phyloP scores from a whole-genome alignment of 2,888 invertebrate species.

The Torymus aiolomorphi region DNA sequence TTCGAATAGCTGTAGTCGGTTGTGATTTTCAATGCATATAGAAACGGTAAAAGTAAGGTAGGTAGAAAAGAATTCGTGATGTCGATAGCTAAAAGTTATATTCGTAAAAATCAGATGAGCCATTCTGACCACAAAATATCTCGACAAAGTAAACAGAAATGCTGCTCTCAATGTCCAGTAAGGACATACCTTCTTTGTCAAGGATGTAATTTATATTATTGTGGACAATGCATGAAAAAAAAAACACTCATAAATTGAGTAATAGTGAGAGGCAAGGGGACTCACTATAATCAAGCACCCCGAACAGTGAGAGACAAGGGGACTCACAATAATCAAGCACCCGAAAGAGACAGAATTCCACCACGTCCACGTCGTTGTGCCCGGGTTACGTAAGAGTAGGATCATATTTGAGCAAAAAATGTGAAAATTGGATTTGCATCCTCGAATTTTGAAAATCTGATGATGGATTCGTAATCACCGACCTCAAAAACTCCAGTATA shows the following conservation, averaged over 20 bases:
- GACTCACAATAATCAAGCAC: no score
- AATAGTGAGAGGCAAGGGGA: neutral
- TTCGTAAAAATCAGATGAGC: slow-evolving; percentile 21
- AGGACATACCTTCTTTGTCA: slow-evolving; percentile 24
- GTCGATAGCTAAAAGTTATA: slow-evolving; percentile 50
- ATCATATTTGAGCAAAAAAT: no score
- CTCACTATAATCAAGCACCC: no score
- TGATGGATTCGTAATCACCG: no score
- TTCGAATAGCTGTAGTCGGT: neutral
- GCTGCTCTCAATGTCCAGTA: slow-evolving; percentile 43
- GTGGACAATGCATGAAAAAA: neutral
- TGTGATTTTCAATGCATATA: neutral
- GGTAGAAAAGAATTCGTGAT: slow-evolving; percentile 31
- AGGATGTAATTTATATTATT: neutral
- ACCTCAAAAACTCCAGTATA: no score
- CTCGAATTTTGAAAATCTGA: no score
- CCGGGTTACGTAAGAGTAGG: no score
- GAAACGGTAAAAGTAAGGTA: neutral
- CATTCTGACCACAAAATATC: slow-evolving; percentile 13
- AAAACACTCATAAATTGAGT: neutral
- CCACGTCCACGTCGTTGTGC: no score
- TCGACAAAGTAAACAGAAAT: slow-evolving; percentile 40
- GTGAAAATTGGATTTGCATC: no score
- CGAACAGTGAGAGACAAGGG: no score
- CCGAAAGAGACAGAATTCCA: neutral